These are phyloP conservation scores for Turnix velox DNA, from an alignment of 2,113 vertebrate species.

Conservation along the genomic window DNA sequence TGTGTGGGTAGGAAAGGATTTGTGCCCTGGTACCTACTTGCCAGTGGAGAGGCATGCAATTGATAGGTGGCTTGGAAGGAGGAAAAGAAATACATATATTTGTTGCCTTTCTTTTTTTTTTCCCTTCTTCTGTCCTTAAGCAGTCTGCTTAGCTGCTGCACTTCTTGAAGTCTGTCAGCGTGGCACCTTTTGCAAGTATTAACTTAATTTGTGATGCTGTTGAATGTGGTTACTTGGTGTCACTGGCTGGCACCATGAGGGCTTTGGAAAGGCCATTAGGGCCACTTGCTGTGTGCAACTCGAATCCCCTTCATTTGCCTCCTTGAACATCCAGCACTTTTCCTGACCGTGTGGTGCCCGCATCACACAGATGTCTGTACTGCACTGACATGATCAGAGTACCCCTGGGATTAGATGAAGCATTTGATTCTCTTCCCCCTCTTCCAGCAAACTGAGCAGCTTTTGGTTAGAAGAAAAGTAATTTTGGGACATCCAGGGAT, in stretches of 20 bases:
- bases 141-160: background rate
- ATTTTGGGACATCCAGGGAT: background rate
- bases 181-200: background rate
- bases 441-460: background rate
- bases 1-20: background rate
- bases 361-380: fast-evolving
- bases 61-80: background rate
- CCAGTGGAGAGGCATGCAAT: fast-evolving
- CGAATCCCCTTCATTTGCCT: background rate
- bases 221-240: background rate
- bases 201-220: background rate
- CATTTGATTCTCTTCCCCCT: background rate
- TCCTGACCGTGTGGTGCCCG: background rate
- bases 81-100: fast-evolving
- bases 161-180: background rate
- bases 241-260: background rate
- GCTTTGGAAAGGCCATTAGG: background rate
- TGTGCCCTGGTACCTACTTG: background rate
- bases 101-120: background rate
- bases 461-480: background rate
- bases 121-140: background rate
- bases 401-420: background rate
- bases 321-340: background rate
- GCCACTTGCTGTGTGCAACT: fast-evolving
- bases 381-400: fast-evolving